Conservation (phyloP, 2,888 invertebrate species). For the Tenthredo scrophulariae region DNA sequence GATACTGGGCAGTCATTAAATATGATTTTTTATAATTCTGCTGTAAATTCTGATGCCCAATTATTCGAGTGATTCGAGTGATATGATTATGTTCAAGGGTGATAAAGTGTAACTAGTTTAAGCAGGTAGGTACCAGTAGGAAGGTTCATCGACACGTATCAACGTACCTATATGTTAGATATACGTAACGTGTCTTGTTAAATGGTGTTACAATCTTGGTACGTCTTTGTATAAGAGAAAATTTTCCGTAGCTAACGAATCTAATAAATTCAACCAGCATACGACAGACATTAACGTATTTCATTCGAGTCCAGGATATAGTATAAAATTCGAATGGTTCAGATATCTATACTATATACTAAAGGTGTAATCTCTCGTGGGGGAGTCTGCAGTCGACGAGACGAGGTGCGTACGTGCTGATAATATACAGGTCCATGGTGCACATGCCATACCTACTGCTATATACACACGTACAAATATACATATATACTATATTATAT, state of each 20-base stretch:
- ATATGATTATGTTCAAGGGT: too few relatives aligned
- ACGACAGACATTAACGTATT: slow-evolving; percentile 54
- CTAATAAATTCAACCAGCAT: slow-evolving; percentile 44
- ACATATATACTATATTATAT: neutral
- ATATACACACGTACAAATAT: neutral
- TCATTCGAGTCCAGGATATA: neutral
- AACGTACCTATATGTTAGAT: neutral
- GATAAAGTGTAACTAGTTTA: neutral
- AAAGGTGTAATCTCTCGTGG: slow-evolving; percentile 39
- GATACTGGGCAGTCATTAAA: too few relatives aligned
- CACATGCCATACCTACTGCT: neutral
- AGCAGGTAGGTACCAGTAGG: neutral
- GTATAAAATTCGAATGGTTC: slow-evolving; percentile 25
- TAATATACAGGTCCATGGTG: slow-evolving; percentile 4
- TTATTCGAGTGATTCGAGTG: too few relatives aligned
- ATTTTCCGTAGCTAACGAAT: slow-evolving; percentile 35
- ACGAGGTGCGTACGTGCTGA: slow-evolving; percentile 33
- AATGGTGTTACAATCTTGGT: slow-evolving; percentile 4
- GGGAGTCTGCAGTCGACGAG: neutral
- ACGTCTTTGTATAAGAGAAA: neutral
- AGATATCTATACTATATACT: slow-evolving; percentile 11
- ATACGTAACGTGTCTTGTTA: slow-evolving; percentile 5
- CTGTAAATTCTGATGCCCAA: too few relatives aligned
- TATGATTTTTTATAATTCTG: too few relatives aligned
- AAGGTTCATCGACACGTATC: neutral